phyloP scores from a whole-genome alignment of 2,797 vertebrate species.

The Uromys caudimaculatus region DNA sequence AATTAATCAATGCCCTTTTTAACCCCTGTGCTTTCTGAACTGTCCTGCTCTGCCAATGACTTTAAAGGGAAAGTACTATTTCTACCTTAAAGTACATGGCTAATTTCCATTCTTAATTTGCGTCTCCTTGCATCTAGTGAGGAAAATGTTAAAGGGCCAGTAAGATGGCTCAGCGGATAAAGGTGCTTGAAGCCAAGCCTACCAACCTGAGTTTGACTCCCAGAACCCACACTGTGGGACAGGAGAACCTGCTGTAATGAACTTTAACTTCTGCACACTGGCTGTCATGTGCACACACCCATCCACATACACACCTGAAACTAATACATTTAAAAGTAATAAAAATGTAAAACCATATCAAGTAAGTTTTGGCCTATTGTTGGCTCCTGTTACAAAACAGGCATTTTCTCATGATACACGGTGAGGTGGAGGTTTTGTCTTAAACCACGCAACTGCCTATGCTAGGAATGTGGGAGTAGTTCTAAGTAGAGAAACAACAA shows the following conservation, averaged over 20 bases:
- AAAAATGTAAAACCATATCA: not conserved
- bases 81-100: not conserved
- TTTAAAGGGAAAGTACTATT: not conserved
- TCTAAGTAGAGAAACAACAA: not conserved
- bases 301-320: not conserved
- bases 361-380: not conserved
- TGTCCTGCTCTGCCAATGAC: not conserved
- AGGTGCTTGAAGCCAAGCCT: not conserved
- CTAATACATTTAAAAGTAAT: no score
- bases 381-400: not conserved
- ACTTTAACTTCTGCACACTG: not conserved
- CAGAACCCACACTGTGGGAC: not conserved
- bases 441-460: not conserved
- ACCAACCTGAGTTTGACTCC: not conserved
- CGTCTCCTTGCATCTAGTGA: not conserved
- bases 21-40: not conserved
- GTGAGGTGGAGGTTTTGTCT: not conserved
- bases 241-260: not conserved
- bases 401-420: not conserved
- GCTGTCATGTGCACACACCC: not conserved
- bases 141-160: not conserved
- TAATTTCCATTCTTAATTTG: not conserved
- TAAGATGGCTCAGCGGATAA: not conserved
- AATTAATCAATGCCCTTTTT: fast-evolving
- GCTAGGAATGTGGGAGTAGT: not conserved